These are phyloP conservation scores for Todus mexicanus DNA, from an alignment of 2,797 vertebrate species.

Conservation along the genomic window DNA sequence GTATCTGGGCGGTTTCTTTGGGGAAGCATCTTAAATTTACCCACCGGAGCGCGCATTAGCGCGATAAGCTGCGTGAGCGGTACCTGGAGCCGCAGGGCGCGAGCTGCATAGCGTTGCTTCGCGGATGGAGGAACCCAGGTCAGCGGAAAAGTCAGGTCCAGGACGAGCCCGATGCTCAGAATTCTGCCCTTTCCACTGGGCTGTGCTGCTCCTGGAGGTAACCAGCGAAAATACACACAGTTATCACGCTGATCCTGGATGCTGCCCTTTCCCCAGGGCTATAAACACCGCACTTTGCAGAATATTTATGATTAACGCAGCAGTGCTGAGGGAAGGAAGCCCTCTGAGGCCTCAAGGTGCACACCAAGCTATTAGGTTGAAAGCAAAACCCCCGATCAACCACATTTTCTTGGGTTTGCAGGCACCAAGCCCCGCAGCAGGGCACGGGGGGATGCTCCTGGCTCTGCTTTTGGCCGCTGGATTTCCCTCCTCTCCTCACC, in stretches of 20 bases:
- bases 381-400: not conserved
- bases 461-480: fast-evolving
- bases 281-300: not conserved
- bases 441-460: not conserved
- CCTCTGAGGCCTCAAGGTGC: not conserved
- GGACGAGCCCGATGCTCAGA: not conserved
- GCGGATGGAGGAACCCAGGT: not conserved
- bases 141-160: not conserved
- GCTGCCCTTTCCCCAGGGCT: not conserved
- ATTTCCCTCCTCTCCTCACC: too few species aligned
- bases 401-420: not conserved
- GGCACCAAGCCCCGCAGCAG: not conserved
- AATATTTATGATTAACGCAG: not conserved
- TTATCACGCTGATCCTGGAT: fast-evolving
- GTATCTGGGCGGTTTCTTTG: not conserved
- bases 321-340: not conserved
- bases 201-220: not conserved
- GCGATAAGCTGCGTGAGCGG: fast-evolving
- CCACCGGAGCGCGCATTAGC: fast-evolving
- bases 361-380: not conserved
- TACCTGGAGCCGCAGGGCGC: not conserved
- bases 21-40: not conserved
- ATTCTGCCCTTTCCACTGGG: not conserved
- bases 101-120: fast-evolving
- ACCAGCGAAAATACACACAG: not conserved